Conservation (phyloP, 1,140 invertebrate genomes). For the Habropoda laboriosa region DNA sequence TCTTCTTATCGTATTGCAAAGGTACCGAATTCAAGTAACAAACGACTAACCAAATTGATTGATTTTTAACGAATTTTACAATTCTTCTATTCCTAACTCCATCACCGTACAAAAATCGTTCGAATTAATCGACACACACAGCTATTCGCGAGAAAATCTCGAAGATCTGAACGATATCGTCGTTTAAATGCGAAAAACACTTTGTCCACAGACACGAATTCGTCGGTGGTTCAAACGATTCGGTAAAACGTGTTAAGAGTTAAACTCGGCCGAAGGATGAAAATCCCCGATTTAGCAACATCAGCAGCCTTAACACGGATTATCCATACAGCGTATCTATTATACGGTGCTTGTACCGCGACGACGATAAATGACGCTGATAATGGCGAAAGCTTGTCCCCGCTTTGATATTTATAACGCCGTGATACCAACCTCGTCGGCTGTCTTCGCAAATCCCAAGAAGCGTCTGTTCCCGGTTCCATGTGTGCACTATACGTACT, state of each 20-base stretch:
- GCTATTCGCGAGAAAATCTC: no score
- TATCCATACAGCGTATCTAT: slow-evolving; percentile 9
- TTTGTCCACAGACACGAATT: background rate
- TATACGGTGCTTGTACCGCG: slow-evolving; percentile 1
- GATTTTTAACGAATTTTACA: no score
- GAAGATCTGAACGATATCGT: no score
- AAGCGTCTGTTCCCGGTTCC: background rate
- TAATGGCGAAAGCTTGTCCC: slow-evolving; percentile 25
- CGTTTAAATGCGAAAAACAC: background rate
- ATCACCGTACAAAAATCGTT: no score
- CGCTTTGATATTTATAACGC: slow-evolving; percentile 46
- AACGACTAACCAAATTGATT: no score
- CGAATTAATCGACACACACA: no score
- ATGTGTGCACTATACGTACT: background rate
- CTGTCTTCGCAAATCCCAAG: slow-evolving; percentile 29
- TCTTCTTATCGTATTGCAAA: slow-evolving; percentile 31
- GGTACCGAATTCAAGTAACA: slow-evolving; percentile 2
- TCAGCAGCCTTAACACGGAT: slow-evolving; percentile 12
- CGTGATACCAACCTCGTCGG: background rate
- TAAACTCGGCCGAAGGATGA: background rate
- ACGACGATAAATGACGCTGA: slow-evolving; percentile 40
- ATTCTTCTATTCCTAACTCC: no score
- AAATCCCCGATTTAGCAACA: slow-evolving; percentile 22
- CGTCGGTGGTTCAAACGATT: background rate
- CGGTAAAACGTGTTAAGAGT: background rate